Evolutionary conservation across 2,888 invertebrate species (phyloP).

Genomic region (Eilema caniola): DNA sequence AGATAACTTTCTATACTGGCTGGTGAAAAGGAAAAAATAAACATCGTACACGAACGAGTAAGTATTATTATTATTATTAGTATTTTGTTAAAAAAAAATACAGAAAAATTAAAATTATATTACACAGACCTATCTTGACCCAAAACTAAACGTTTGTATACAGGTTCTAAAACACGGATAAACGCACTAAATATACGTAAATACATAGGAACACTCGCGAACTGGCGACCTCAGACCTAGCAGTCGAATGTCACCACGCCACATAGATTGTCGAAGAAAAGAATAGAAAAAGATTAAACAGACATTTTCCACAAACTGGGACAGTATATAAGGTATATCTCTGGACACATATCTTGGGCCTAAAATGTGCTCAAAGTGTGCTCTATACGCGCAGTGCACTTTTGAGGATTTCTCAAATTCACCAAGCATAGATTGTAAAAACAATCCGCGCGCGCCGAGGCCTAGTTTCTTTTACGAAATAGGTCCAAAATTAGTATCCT

Average conservation of each 20-base stretch:
- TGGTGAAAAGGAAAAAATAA: conserved; percentile 13
- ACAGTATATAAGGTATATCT: too few relatives aligned
- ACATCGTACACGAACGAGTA: not conserved
- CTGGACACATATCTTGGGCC: too few relatives aligned
- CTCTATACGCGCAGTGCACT: too few relatives aligned
- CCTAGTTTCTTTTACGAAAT: too few relatives aligned
- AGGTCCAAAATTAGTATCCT: too few relatives aligned
- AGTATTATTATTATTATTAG: too few relatives aligned
- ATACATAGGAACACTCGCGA: not conserved
- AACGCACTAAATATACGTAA: not conserved
- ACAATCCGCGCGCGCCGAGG: too few relatives aligned
- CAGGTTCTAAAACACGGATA: not conserved
- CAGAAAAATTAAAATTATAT: not conserved
- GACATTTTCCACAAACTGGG: not conserved
- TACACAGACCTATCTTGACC: not conserved
- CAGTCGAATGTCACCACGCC: not conserved
- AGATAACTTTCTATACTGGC: conserved; percentile 12
- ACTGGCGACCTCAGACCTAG: not conserved
- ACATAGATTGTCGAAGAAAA: not conserved
- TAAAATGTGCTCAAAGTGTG: too few relatives aligned
- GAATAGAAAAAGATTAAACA: not conserved
- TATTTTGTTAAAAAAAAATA: not conserved
- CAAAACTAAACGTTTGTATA: not conserved
- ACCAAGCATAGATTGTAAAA: too few relatives aligned
- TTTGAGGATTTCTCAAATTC: too few relatives aligned